phyloP scores from a whole-genome alignment of 2,888 invertebrate species.

The Dicyrtoma fusca region DNA sequence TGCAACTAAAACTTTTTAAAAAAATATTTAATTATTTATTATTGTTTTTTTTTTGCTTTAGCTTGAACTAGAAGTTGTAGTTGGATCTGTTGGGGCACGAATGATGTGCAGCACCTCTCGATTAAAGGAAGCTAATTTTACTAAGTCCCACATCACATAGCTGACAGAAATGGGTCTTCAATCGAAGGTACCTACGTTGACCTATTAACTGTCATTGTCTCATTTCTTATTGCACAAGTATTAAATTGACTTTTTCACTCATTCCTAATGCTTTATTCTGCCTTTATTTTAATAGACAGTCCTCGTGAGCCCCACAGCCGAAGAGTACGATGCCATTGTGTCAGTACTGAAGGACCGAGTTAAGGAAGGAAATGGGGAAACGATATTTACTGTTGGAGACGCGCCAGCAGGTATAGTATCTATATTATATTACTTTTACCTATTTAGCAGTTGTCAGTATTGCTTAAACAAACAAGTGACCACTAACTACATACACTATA shows the following conservation, averaged over 20 bases:
- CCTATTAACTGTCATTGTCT: not conserved
- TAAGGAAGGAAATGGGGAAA: conserved; percentile 88
- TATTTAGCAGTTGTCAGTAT: not conserved
- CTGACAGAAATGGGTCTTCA: too few relatives aligned
- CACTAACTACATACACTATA: too few relatives aligned
- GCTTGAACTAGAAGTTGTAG: too few relatives aligned
- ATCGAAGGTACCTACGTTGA: not conserved
- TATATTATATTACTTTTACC: not conserved
- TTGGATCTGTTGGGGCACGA: too few relatives aligned
- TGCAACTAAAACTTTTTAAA: too few relatives aligned
- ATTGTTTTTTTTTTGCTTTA: too few relatives aligned
- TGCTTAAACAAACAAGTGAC: too few relatives aligned
- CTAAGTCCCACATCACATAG: too few relatives aligned
- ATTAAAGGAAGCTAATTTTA: too few relatives aligned
- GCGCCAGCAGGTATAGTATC: conserved; percentile 29
- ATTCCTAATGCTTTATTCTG: not conserved
- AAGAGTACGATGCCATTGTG: conserved; percentile 82
- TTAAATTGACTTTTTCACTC: not conserved
- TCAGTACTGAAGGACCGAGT: conserved; percentile 77
- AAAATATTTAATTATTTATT: too few relatives aligned
- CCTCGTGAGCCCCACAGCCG: conserved; percentile 84
- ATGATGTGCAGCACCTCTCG: too few relatives aligned
- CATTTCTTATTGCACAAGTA: not conserved
- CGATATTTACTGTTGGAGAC: conserved; percentile 89
- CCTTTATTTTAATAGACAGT: conserved; percentile 66